phyloP scores from a whole-genome alignment of 2,113 vertebrate genomes.

The Ammodramus savannarum region DNA sequence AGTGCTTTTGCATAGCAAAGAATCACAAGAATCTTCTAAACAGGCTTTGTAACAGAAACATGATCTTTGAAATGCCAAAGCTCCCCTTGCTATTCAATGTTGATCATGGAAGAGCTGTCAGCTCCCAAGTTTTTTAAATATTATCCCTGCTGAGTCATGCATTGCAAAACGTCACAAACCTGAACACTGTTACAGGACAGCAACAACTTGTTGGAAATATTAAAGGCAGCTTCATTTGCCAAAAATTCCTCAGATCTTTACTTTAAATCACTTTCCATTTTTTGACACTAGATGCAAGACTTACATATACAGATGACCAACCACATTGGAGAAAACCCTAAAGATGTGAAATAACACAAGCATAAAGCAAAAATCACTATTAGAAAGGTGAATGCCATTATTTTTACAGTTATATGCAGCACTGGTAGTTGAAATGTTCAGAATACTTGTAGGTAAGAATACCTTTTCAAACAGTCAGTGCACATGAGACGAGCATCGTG shows the following conservation, averaged over 20 bases:
- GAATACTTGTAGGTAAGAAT: neutral
- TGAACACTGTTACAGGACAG: neutral
- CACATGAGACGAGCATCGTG: neutral
- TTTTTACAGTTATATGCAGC: neutral
- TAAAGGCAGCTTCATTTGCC: neutral
- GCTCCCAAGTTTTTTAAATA: neutral
- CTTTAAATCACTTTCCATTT: neutral
- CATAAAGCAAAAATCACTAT: neutral
- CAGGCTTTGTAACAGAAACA: neutral
- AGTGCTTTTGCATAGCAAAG: neutral
- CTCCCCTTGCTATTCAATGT: neutral
- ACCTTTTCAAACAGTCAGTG: neutral
- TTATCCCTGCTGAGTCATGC: conserved; percentile 4
- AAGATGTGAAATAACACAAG: neutral
- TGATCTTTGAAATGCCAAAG: conserved; percentile 21
- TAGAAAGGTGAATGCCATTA: neutral
- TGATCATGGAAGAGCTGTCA: neutral
- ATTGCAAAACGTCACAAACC: accelerated
- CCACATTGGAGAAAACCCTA: neutral
- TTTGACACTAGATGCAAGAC: neutral
- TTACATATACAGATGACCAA: accelerated
- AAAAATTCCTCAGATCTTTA: neutral
- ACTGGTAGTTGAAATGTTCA: neutral
- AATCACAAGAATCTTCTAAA: neutral
- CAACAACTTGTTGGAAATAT: neutral